Base-by-base conservation (phyloP, 2,888 invertebrate species). In the Heliothis peltigera region DNA sequence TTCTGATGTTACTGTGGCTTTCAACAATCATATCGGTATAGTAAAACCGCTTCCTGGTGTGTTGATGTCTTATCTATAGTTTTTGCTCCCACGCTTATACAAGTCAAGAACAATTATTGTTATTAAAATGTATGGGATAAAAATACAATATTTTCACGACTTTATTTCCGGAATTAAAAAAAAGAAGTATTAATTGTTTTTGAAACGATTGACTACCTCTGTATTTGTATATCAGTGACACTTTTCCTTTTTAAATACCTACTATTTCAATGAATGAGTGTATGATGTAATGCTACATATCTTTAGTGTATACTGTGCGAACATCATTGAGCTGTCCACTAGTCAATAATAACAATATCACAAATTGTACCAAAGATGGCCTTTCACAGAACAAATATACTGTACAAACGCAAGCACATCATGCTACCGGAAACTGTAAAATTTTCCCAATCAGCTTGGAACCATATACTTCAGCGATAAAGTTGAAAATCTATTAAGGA, bases 211-310 rank as follows among this genome's bases (percentile, higher is more conserved):
- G 12, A 10, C 15, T 39, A 39, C 6, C 39, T 39, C n/a, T 39
- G 4, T 4, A 39, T n/a, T n/a, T 4, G n/a, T n/a, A 39, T n/a
- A n/a, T 15, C 39, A 39, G 15, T 39, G 8, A n/a, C n/a, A 4
- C 39, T 39, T 32, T 12, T 39, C 39, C n/a, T 39, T 15, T 39
- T n/a, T n/a, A 39, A n/a, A 39, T n/a, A 39, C n/a, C n/a, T n/a
- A n/a, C 5, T 3, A 39, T 39, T n/a, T n/a, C 15, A 3, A 4
- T 35, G 4, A 35, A 42, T 35, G n/a, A 65, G 57, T 52, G 42
- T 48, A 35, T 64, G 32, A 55, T 0, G 62, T 71, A 75, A 73
- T 76, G 54, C 64, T 60, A 87, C 87, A 86, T 87, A 86, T 87
- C 84, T 80, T 77, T 81, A 84, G 69, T n/a, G 67, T 76, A 74